Base-by-base conservation (phyloP, 92 coral and sea anemone genomes). In the Epizoanthus ramosus region DNA sequence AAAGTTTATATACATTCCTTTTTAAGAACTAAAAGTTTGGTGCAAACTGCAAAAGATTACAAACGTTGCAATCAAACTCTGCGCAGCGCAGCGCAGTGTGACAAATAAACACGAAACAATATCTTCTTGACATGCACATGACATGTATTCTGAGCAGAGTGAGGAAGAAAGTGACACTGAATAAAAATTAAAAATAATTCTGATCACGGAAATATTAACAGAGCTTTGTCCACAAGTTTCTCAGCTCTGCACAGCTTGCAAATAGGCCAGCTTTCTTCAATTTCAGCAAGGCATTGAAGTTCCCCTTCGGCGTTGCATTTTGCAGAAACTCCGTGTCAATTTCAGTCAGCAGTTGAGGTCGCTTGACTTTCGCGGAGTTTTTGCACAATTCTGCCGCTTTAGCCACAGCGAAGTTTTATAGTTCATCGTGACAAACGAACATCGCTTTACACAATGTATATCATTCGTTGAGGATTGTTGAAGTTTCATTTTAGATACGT, bases 271-370 rank as follows among this genome's bases (percentile, higher is more conserved):
- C 13, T 45, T 45, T 45, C 53, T 45, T 66, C 71, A 66, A 66
- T 66, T 45, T 66, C 71, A 66, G 71, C 73, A 15, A 31, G 72
- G 52, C 72, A 67, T 8, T 67, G 72, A 67, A 39, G 73, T 68
- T 68, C 39, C 56, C 73, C 73, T 68, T 68, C 73, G 53, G 73
- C 73, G 73, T 35, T 68, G 52, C 73, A 68, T 68, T 68, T 68
- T 68, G 52, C 24, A 68, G 3, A 61, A 45, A 45, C 53, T 45
- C 53, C 13, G 13, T 45, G 53, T 45, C 43, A 23, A n/a, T n/a
- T n/a, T n/a, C n/a, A n/a, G n/a, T n/a, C n/a, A n/a, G n/a, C n/a
- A n/a, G n/a, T n/a, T n/a, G n/a, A n/a, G n/a, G n/a, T n/a, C n/a
- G n/a, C n/a, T n/a, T n/a, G n/a, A n/a, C n/a, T n/a, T n/a, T n/a